Evolutionary conservation across 2,888 invertebrate species (phyloP).

Genomic region (Panzeria rudis): DNA sequence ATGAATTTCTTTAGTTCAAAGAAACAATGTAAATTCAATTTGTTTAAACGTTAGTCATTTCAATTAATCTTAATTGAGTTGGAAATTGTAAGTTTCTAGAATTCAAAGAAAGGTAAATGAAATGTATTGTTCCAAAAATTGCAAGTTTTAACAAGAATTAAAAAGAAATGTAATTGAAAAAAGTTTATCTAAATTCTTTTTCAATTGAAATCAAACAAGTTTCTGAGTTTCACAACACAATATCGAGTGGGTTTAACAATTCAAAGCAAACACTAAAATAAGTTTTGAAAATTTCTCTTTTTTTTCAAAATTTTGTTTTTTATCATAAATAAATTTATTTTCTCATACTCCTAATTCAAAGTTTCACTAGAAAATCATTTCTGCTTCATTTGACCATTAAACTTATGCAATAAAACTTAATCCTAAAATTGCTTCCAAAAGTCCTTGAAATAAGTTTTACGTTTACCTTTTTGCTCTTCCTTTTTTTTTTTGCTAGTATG

Average conservation of each 20-base stretch:
- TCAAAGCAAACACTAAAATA: not conserved
- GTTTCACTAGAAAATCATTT: slow-evolving; percentile 33
- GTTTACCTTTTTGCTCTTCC: slow-evolving; percentile 11
- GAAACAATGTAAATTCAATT: slow-evolving; percentile 32
- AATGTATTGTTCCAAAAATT: not conserved
- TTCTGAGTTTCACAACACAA: not conserved
- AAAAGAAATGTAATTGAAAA: not conserved
- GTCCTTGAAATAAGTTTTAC: slow-evolving; percentile 41
- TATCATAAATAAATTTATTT: not conserved
- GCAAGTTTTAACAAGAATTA: not conserved
- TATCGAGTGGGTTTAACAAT: not conserved
- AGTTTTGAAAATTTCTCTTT: not conserved
- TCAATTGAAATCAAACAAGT: not conserved
- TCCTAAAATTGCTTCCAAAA: slow-evolving; percentile 48
- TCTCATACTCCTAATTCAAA: not conserved
- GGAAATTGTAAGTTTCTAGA: not conserved
- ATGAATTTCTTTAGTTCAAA: not conserved
- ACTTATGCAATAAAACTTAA: slow-evolving; percentile 33
- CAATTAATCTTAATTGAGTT: slow-evolving; percentile 43
- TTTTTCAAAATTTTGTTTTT: not conserved
- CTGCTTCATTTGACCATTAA: slow-evolving; percentile 40
- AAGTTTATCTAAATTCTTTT: not conserved
- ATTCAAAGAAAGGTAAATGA: not conserved
- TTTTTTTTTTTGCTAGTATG: slow-evolving; percentile 27
- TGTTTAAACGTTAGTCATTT: slow-evolving; percentile 28